phyloP scores from a whole-genome alignment of 64 coral and sea anemone species.

The Stichodactyla helianthus region DNA sequence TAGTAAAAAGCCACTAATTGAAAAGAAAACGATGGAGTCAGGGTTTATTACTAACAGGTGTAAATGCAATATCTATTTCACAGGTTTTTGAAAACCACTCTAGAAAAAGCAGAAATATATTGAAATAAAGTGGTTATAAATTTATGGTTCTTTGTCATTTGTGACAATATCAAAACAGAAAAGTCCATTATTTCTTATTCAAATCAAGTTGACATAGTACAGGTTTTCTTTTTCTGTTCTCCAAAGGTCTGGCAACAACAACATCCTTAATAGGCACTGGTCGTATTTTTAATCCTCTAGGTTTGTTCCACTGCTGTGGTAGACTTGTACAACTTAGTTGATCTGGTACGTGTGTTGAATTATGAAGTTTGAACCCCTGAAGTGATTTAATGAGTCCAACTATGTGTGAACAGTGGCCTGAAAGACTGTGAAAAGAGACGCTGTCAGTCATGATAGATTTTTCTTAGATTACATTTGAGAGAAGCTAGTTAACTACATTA shows the following conservation, averaged over 20 bases:
- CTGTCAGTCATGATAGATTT: background rate
- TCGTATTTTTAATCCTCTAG: slow-evolving; percentile 23
- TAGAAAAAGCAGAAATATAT: background rate
- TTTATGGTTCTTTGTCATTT: background rate
- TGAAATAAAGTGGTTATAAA: background rate
- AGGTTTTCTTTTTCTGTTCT: slow-evolving; percentile 38
- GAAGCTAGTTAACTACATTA: no score
- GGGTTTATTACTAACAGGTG: no score
- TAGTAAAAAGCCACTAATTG: no score
- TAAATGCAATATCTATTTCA: no score
- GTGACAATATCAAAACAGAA: background rate
- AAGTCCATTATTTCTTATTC: slow-evolving; percentile 22
- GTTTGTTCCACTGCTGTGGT: slow-evolving; percentile 37
- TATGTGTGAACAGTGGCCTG: slow-evolving; percentile 27
- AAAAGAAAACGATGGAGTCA: no score
- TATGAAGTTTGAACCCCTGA: slow-evolving; percentile 43
- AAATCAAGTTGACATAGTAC: slow-evolving; percentile 33
- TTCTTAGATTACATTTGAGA: no score
- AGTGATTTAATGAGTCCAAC: slow-evolving; percentile 37
- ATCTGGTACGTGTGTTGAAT: slow-evolving; percentile 20
- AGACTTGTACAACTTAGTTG: slow-evolving; percentile 35
- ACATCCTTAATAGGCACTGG: slow-evolving; percentile 28
- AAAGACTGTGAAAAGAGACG: background rate
- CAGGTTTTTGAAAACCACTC: background rate
- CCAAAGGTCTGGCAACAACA: slow-evolving; percentile 29